Evolutionary conservation across 2,888 invertebrate species (phyloP), one percentile per base, ranked within the genome.

Genomic region (Erynnis tages): DNA sequence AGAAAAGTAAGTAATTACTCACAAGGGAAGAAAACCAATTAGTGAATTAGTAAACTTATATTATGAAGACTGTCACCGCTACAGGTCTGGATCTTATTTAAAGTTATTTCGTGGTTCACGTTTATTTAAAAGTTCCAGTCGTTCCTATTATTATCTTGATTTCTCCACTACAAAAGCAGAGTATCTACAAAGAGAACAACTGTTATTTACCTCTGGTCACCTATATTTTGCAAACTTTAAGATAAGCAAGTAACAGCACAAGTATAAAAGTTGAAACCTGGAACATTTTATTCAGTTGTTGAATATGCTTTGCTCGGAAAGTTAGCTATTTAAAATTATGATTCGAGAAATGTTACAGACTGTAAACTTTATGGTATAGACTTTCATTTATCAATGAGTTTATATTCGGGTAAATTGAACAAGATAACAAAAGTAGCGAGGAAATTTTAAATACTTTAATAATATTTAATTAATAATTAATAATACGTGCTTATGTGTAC

Each of bases 271-370:
- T 16, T 35, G 25, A 27, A 27, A 27, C 14, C 13, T 29, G 17
- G 11, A 43, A 43, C 6, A 29, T 43, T 43, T 16, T 43, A 29
- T 17, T 17, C 41, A 43, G 29, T 41, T 29, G 27, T 11, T 43
- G 29, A 44, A 29, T 43, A 29, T 16, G 11, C 17, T 43, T 29
- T 11, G 17, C 11, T 27, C 17, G 5, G 3, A 29, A 29, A 29
- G n/a, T 10, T 16, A 43, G 29, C 41, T 41, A 17, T n/a, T 13
- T 40, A 10, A 40, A 16, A 25, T n/a, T 41, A 27, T 41, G 16
- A 21, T 11, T 37, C 11, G 8, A 37, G 11, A 21, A 21, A 21
- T 21, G 19, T 19, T 7, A 38, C 14, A 7, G 11, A 13, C 19
- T 2, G 23, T 38, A 8, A 23, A 6, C 5, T 2, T 13, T 2